Evolutionary conservation across 2,113 vertebrate genomes (phyloP), one percentile per base, ranked within the genome.

Genomic region (Rhagologus leucostigma): DNA sequence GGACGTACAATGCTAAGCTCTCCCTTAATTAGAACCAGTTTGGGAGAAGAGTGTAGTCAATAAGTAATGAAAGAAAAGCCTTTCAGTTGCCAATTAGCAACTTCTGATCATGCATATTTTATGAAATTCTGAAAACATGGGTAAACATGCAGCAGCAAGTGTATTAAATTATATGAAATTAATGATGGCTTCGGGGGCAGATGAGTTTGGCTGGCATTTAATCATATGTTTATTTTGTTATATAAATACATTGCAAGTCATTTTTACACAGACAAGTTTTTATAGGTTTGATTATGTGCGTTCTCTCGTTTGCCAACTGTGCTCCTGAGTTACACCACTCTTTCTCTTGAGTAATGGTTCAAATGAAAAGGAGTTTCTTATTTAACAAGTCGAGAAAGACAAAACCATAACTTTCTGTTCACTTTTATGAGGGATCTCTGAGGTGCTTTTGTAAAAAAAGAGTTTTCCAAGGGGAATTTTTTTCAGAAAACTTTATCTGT

Each of bases 171-270:
- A 64, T 55, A 89, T 77, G 11, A 93, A 90, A 91, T 91, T 90
- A 96, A 88, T 80, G 63, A 86, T 84, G 42, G 84, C 82, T 97
- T 95, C 27, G 35, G 70, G 89, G 84, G 33, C n/a, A 93, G 85
- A 94, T 68, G 59, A 94, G 26, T 63, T 93, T 87, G 80, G n/a
- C 76, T 94, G 35, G 46, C 64, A 67, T 92, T 95, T 97, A 92
- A 93, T 95, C 84, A 86, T 89, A 57, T 91, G 65, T 93, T 87
- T 94, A 84, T 67, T 88, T 84, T 91, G 55, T 84, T 93, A 56
- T 74, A 94, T 87, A 93, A 94, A 93, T 62, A 89, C 26, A 59
- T 94, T 68, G 59, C 63, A 82, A 92, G 56, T 37, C 16, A 21
- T 71, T 85, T 87, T 86, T 78, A 71, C 23, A 60, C 42, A 70